Evolutionary conservation across 2,888 invertebrate genomes (phyloP).

Genomic region (Marronus borbonicus): DNA sequence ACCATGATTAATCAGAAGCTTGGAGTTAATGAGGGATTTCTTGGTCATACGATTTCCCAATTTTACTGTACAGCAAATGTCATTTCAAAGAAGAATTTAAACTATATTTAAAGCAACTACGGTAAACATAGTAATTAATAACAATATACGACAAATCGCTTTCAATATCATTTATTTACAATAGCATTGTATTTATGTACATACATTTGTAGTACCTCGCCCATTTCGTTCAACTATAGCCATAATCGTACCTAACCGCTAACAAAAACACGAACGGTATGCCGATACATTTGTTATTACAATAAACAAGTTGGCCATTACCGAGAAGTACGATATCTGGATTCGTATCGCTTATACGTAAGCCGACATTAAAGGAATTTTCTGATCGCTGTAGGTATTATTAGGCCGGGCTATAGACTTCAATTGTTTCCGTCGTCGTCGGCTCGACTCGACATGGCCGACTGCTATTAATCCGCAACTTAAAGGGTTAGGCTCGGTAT

Average conservation of each 20-base stretch:
- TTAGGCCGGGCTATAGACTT: not conserved
- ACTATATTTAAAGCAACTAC: too few relatives aligned
- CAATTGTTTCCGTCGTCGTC: constrained; percentile 25
- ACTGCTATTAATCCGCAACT: constrained; percentile 51
- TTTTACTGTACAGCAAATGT: too few relatives aligned
- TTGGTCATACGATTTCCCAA: too few relatives aligned
- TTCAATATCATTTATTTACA: constrained; percentile 4
- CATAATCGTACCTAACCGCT: not conserved
- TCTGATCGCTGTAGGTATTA: constrained; percentile 3
- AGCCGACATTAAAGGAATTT: too few relatives aligned
- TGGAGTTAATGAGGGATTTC: too few relatives aligned
- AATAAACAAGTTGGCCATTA: constrained; percentile 12
- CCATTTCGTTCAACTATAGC: not conserved
- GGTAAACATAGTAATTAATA: too few relatives aligned
- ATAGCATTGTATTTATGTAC: not conserved
- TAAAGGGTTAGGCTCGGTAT: constrained; percentile 60
- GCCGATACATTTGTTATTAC: constrained; percentile 14
- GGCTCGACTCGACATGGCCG: constrained; percentile 37
- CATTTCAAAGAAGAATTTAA: not conserved
- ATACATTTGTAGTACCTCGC: not conserved
- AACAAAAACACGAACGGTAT: not conserved
- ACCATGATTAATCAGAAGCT: too few relatives aligned
- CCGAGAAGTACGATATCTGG: constrained; percentile 8
- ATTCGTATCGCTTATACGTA: not conserved
- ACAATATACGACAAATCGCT: too few relatives aligned